These are phyloP conservation scores for Gila orcuttii DNA, from an alignment of 2,113 vertebrate species.

Conservation along the genomic window DNA sequence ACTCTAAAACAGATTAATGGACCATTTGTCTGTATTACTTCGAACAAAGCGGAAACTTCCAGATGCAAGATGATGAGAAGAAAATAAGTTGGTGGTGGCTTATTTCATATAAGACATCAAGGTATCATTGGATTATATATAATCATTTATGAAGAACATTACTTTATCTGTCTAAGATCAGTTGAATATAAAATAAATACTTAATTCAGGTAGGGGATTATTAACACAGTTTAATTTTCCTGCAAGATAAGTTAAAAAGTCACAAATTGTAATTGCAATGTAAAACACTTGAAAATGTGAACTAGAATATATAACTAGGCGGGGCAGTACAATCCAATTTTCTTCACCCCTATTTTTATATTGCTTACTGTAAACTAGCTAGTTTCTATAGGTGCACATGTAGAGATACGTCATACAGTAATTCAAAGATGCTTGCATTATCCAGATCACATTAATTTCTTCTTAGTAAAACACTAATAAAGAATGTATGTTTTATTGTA, in stretches of 20 bases:
- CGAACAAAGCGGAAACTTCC: conserved; percentile 66
- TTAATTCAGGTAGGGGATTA: conserved; percentile 32
- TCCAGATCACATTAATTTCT: too few relatives aligned
- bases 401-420: too few relatives aligned
- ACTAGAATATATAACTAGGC: too few relatives aligned
- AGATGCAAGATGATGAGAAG: conserved; percentile 64
- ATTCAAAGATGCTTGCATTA: too few relatives aligned
- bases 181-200: conserved; percentile 19
- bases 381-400: too few relatives aligned
- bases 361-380: too few relatives aligned
- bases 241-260: neutral
- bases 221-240: neutral
- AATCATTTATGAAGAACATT: conserved; percentile 52
- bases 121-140: conserved; percentile 28
- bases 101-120: neutral
- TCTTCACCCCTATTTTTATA: too few relatives aligned
- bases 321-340: too few relatives aligned
- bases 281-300: neutral
- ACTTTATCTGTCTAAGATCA: conserved; percentile 31
- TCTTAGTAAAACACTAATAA: too few relatives aligned
- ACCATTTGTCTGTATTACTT: conserved; percentile 78
- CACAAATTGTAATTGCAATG: neutral
- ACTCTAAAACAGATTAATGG: conserved; percentile 74
- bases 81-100: conserved; percentile 63
- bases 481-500: too few relatives aligned